Base-by-base conservation (phyloP, 2,797 vertebrate genomes). In the Labeo calbasu region DNA sequence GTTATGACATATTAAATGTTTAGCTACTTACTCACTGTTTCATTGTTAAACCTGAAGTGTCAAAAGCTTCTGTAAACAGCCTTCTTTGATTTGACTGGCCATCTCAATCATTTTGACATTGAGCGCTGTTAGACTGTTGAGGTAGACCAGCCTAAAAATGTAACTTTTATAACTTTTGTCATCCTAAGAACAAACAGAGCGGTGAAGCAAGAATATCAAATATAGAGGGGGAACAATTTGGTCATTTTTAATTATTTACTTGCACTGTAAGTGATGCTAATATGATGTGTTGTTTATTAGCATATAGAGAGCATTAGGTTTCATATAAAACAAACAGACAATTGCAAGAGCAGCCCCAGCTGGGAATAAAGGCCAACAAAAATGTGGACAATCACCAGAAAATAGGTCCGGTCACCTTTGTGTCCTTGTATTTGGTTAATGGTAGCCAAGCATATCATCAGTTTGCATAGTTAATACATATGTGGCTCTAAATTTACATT, bases 391-490 rank as follows among this genome's bases (percentile, higher is more conserved):
- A 7, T 23, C 40, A 43, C 21, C 5, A 46, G 68, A 70, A 66
- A 66, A 68, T 32, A 68, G 32, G 65, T 68, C 32, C 21, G 63
- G 32, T 66, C 32, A 70, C 36, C 32, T 5, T 23, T 13, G 23
- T 55, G 21, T 15, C 8, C 8, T 61, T 55, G 55, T 4, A 77
- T 77, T 46, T 61, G 55, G 36, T 46, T 77, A 25, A 77, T 61
- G n/a, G 55, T 36, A 25, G 36, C 1, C 40, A 77, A 14, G 75
- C n/a, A 10, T 21, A 4, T n/a, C 19, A 76, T 57, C 36, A 59
- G 53, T 77, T 77, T 77, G 75, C 75, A 48, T 63, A 61, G 55
- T 11, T 15, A 12, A 36, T 43, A 19, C 46, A 59, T 40, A 63
- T 15, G 17, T 61, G 15, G 4, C n/a, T 46, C 40, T 25, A 48